Conservation (phyloP, 2,888 invertebrate genomes). For the Caenorhabditis japonica region DNA sequence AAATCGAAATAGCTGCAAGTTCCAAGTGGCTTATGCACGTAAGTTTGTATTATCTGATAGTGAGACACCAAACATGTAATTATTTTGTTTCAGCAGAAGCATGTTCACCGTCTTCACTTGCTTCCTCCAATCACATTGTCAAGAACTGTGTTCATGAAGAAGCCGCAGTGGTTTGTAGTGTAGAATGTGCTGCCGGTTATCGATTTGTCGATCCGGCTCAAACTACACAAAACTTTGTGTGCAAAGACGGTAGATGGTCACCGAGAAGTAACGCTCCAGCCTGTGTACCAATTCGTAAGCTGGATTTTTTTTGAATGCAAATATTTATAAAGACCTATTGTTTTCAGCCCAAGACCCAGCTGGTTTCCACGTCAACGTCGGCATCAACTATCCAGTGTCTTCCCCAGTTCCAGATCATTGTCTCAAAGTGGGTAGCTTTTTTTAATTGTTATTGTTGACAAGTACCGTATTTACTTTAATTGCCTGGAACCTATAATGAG, state of each 20-base stretch:
- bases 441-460: neutral
- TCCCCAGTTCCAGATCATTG: constrained; percentile 71
- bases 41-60: constrained; percentile 7
- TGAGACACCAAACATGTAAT: neutral
- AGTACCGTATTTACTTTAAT: no score
- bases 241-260: constrained; percentile 84
- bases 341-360: constrained; percentile 76
- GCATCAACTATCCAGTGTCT: constrained; percentile 69
- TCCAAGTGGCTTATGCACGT: constrained; percentile 76
- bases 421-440: constrained; percentile 57
- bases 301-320: no score
- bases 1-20: constrained; percentile 76
- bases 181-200: constrained; percentile 72
- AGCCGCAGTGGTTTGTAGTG: constrained; percentile 81
- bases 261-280: constrained; percentile 92
- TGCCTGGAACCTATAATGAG: no score
- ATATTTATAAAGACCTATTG: neutral
- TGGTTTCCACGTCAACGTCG: constrained; percentile 74
- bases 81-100: constrained; percentile 68
- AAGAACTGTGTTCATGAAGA: constrained; percentile 81
- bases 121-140: constrained; percentile 87
- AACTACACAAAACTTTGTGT: constrained; percentile 58
- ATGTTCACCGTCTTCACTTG: constrained; percentile 94
- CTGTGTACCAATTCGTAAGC: constrained; percentile 89
- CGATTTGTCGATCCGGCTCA: constrained; percentile 70